A percentile compares a stretch with the other conserved stretches of the same genome.
Evolutionary conservation across 2,113 vertebrate genomes (phyloP).

Genomic region (Clarias macrocephalus): DNA sequence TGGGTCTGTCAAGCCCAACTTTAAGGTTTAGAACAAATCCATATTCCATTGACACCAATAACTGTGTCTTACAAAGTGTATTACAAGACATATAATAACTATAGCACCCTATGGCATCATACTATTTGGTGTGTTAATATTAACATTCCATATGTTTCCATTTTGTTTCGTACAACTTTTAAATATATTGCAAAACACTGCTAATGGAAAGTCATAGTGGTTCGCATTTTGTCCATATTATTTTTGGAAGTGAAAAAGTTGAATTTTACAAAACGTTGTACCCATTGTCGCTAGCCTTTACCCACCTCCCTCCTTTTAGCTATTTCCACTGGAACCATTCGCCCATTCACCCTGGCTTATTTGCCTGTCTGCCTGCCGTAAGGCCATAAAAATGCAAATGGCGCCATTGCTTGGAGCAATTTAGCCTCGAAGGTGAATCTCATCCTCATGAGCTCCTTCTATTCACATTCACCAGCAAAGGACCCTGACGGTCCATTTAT

Average conservation of each 20-base stretch:
- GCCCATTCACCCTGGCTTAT: slow-evolving; percentile 6
- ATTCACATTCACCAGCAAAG: neutral
- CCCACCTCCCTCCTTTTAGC: neutral
- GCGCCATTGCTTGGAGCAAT: neutral
- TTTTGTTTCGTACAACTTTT: neutral
- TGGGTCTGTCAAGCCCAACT: neutral
- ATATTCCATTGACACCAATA: neutral
- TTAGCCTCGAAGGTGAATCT: neutral
- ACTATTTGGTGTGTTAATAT: neutral
- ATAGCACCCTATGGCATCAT: neutral
- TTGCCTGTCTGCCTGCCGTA: slow-evolving; percentile 2
- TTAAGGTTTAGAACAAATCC: neutral
- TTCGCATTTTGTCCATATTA: neutral
- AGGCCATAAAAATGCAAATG: slow-evolving; percentile 51
- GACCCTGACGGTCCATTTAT: neutral
- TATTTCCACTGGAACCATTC: slow-evolving; percentile 19
- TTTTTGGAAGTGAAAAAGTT: neutral
- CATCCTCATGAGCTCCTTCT: neutral
- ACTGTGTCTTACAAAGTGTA: neutral
- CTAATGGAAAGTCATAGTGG: neutral
- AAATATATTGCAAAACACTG: neutral
- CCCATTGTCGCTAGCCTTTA: neutral
- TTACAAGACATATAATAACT: neutral
- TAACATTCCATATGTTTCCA: neutral
- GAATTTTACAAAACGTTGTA: neutral